Evolutionary conservation across 2,797 vertebrate genomes (phyloP), one percentile per base, ranked within the genome.

Genomic region (Brotula barbata): DNA sequence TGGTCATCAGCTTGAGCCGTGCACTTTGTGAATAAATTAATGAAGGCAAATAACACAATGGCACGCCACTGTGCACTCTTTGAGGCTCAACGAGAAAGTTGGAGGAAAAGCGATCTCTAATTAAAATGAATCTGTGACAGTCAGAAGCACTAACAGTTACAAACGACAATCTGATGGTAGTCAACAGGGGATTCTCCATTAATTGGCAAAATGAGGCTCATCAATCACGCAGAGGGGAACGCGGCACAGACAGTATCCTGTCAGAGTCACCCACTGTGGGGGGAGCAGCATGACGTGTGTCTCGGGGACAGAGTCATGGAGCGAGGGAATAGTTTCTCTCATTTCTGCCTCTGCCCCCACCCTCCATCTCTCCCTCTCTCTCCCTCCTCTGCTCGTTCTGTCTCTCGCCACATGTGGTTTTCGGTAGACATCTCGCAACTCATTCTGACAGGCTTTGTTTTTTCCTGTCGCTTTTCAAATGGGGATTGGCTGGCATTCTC

Each of bases 151-250:
- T 89, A 90, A 91, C 87, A 90, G 87, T 89, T 88, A 89, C 88
- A 90, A 91, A 90, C 85, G 75, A 85, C 84, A 87, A 87, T 92
- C 87, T 90, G 89, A 91, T 89, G 88, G 77, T 85, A 91, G 88
- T 90, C 90, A 90, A 89, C 89, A 86, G 87, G 89, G 90, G 90
- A 89, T 89, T 90, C 83, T 85, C 85, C 87, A 91, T 91, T 92
- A 93, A 92, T 92, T 91, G 90, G 86, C 85, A 85, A 92, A 91
- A 93, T 92, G 89, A 91, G 89, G 81, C 85, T 91, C 92, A 93
- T 92, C 90, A 91, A 90, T 92, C 90, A 92, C 86, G 25, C 84
- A 57, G 84, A 84, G 83, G 88, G 80, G 80, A 58, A 59, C 63
- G 72, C 77, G 75, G 79, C 78, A 85, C 73, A 81, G 81, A 85